A percentile compares a stretch with the other conserved stretches of the same genome.
Evolutionary conservation across 1,140 invertebrate genomes (phyloP).

Genomic region (Lasioglossum baleicum): DNA sequence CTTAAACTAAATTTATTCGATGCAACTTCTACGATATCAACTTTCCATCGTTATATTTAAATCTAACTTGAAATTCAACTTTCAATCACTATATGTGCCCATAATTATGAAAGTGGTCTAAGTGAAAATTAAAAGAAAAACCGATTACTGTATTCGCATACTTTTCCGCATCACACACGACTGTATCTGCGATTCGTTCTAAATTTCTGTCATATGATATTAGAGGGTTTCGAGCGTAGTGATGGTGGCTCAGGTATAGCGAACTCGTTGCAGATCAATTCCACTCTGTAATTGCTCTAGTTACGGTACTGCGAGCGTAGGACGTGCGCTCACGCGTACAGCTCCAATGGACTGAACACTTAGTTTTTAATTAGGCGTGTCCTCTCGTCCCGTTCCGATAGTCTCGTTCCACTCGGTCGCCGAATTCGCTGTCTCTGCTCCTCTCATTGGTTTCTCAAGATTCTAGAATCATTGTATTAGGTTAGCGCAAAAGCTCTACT

Average conservation of each 20-base stretch:
- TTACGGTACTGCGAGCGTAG: constrained; percentile 38
- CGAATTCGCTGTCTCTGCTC: no score
- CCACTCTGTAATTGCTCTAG: constrained; percentile 21
- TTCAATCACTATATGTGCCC: no score
- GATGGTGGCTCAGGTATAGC: neutral
- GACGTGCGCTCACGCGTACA: constrained; percentile 22
- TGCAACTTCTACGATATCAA: no score
- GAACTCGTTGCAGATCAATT: neutral
- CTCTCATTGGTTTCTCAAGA: no score
- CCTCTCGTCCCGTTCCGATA: neutral
- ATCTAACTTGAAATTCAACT: no score
- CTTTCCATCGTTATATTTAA: no score
- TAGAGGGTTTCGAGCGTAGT: neutral
- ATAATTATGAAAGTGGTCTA: no score
- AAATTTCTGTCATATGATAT: neutral
- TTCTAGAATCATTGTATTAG: no score
- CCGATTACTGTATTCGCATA: neutral
- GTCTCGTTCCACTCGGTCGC: neutral
- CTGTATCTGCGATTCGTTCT: neutral
- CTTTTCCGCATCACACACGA: neutral
- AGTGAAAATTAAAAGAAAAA: no score
- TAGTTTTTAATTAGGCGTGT: constrained; percentile 50
- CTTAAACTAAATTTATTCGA: no score
- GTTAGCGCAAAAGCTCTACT: no score
- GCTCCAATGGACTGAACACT: constrained; percentile 58